Evolutionary conservation across 2,113 vertebrate species (phyloP), one percentile per base, ranked within the genome.

Genomic region (Phycodurus eques): DNA sequence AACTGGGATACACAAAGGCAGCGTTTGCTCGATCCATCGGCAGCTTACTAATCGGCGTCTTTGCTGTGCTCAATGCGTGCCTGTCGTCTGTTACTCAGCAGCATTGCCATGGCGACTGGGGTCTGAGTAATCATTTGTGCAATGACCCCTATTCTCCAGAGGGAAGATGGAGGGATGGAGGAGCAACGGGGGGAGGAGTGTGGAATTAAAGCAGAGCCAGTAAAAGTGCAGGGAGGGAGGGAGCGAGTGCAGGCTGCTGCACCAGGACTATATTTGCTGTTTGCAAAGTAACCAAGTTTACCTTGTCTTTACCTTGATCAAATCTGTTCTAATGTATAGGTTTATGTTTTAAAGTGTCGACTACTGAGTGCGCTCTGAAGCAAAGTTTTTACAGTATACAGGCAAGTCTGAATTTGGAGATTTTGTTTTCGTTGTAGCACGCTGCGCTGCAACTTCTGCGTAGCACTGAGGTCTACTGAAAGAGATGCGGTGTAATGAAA

Each of bases 101-200:
- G 87, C 91, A 95, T 96, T 94, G 93, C 95, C 94, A 95, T 94
- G 93, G 94, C 92, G 93, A 96, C 95, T 83, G 92, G 94, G 94
- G 94, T 96, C 95, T 95, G 95, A 96, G 94, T 96, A 96, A 96
- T 96, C 95, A 95, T 96, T 96, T 96, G 95, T 94, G 95, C 95
- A 95, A 94, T 96, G 95, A 96, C 94, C 95, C 95, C 95, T 95
- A 95, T 94, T 95, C 95, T 95, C 95, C 90, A 90, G 93, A 91
- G 93, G 92, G 92, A 92, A 89, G 93, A 88, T 71, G 83, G 81
- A 78, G 83, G 76, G 84, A 69, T 75, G 78, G 79, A 68, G 71
- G 74, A 70, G 76, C 59, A 44, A 60, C 54, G 75, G 74, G 73
- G 81, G 79, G 78, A 64, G 85, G 79, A 61, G 82, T 67, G 56